Evolutionary conservation across 2,888 invertebrate species (phyloP).

Genomic region (Acanthosepion pharaonis): DNA sequence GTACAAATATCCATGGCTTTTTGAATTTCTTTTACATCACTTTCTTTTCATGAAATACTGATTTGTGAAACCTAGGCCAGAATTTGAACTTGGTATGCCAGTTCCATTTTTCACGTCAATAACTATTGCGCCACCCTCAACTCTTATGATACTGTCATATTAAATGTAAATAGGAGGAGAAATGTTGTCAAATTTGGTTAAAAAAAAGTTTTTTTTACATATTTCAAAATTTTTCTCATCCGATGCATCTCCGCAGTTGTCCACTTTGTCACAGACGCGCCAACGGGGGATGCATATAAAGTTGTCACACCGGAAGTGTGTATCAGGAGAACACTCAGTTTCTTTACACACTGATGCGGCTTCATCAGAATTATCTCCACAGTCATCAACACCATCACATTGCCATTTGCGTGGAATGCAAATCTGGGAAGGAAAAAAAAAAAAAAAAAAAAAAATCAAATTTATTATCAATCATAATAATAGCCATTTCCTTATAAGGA

Average conservation of each 20-base stretch:
- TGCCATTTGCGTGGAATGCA: background rate
- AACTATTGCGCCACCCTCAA: too few species aligned
- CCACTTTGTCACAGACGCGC: conserved; percentile 85
- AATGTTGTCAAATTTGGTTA: background rate
- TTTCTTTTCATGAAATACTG: too few species aligned
- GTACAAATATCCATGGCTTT: too few species aligned
- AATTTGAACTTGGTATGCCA: too few species aligned
- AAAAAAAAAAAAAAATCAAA: too few species aligned
- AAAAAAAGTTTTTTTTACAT: conserved; percentile 57
- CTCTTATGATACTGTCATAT: background rate
- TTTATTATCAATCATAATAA: too few species aligned
- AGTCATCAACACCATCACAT: conserved; percentile 72
- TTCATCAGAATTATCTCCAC: conserved; percentile 74
- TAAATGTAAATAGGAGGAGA: background rate
- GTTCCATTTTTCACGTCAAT: too few species aligned
- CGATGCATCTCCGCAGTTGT: conserved; percentile 84
- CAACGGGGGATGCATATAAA: conserved; percentile 69
- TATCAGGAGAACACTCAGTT: conserved; percentile 61
- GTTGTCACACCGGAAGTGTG: conserved; percentile 69
- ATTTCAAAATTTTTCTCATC: conserved; percentile 67
- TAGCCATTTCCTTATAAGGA: too few species aligned
- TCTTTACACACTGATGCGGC: conserved; percentile 60
- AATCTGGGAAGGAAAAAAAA: background rate
- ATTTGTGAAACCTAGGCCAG: too few species aligned
- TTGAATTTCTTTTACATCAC: too few species aligned